These are phyloP conservation scores for Mesopsocus fuscifrons DNA, from an alignment of 2,888 invertebrate species.

Conservation along the genomic window DNA sequence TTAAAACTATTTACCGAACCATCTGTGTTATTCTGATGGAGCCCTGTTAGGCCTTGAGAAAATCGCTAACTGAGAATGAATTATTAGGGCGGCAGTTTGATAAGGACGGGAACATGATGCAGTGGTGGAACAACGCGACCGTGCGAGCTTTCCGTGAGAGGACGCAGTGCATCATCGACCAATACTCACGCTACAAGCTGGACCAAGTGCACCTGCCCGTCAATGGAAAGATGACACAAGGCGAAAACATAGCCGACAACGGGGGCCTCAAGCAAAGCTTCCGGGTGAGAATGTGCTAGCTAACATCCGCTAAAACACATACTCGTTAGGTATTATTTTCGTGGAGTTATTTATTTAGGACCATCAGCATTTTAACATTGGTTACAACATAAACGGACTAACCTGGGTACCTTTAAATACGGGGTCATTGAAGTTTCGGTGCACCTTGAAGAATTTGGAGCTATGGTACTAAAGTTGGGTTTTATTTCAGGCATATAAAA, in stretches of 20 bases:
- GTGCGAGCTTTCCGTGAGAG: conserved; percentile 58
- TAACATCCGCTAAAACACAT: neutral
- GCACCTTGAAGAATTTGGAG: too few relatives aligned
- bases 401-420: too few relatives aligned
- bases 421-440: too few relatives aligned
- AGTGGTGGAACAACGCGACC: conserved; percentile 84
- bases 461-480: neutral
- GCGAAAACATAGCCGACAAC: conserved; percentile 87
- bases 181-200: conserved; percentile 61
- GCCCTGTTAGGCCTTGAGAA: neutral
- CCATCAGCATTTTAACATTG: too few relatives aligned
- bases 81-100: conserved; percentile 64
- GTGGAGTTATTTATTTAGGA: too few relatives aligned
- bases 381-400: neutral
- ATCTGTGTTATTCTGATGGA: neutral
- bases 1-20: neutral
- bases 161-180: conserved; percentile 70
- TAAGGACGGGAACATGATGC: conserved; percentile 72
- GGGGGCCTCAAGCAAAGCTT: conserved; percentile 82
- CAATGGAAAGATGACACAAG: conserved; percentile 59
- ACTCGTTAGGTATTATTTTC: neutral
- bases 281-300: conserved; percentile 38
- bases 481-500: conserved; percentile 49
- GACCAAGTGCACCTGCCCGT: conserved; percentile 53
- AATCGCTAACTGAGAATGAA: too few relatives aligned